These are phyloP conservation scores for Nemotelus nigrinus DNA, from an alignment of 2,888 invertebrate species.

Conservation along the genomic window DNA sequence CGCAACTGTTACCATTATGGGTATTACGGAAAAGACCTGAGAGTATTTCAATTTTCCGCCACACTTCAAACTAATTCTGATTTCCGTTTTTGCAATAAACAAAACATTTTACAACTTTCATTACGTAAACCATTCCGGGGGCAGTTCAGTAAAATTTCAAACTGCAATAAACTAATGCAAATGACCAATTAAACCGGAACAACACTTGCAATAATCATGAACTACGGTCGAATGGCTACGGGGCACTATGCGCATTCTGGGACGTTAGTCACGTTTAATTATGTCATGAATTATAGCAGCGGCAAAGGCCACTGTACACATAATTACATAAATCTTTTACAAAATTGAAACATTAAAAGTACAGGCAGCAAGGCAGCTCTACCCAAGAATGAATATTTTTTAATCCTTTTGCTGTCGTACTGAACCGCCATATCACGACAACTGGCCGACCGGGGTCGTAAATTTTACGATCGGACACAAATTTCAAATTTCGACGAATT, in stretches of 20 bases:
- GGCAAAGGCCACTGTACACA: neutral
- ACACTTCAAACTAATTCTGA: too few relatives aligned
- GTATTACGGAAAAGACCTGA: too few relatives aligned
- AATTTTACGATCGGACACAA: constrained; percentile 7
- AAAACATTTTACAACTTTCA: too few relatives aligned
- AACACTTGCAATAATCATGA: neutral
- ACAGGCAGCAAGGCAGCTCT: too few relatives aligned
- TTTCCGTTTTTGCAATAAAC: too few relatives aligned
- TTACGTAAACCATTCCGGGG: neutral
- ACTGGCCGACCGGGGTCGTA: neutral
- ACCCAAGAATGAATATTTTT: too few relatives aligned
- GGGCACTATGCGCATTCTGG: neutral
- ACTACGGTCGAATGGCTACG: neutral
- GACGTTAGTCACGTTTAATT: neutral
- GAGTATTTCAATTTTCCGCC: too few relatives aligned
- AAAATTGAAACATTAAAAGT: too few relatives aligned
- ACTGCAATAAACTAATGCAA: neutral
- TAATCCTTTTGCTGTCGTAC: too few relatives aligned
- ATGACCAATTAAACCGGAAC: neutral
- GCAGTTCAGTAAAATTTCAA: neutral
- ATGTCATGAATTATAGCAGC: neutral
- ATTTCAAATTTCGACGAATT: neutral
- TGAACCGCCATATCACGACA: neutral
- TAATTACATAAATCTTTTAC: too few relatives aligned
- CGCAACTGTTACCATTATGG: too few relatives aligned